These are phyloP conservation scores for Craniophora ligustri DNA, from an alignment of 2,888 invertebrate genomes.

Conservation along the genomic window DNA sequence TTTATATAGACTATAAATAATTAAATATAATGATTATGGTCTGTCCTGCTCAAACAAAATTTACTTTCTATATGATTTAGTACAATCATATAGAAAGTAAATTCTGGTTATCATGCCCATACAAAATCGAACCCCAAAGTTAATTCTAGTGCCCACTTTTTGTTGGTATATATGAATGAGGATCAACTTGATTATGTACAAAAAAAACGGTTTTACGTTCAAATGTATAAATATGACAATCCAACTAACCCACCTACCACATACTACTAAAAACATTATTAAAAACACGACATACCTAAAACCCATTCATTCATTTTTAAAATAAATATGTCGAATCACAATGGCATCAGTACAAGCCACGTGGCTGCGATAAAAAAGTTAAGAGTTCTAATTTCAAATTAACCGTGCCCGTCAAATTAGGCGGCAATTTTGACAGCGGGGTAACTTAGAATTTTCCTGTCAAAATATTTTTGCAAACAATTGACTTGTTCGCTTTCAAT, in stretches of 20 bases:
- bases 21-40: no score
- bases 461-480: conserved; percentile 88
- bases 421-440: conserved; percentile 81
- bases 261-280: neutral
- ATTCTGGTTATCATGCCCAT: no score
- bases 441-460: conserved; percentile 83
- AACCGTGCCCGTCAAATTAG: conserved; percentile 78
- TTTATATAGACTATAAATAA: no score
- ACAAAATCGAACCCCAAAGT: conserved; percentile 31
- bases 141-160: conserved; percentile 35
- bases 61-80: no score
- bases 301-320: no score
- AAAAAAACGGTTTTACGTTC: conserved; percentile 21
- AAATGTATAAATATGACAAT: conserved; percentile 12
- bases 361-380: conserved; percentile 84
- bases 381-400: conserved; percentile 82
- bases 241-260: neutral
- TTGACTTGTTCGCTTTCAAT: conserved; percentile 68
- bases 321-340: conserved; percentile 36
- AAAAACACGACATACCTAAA: neutral
- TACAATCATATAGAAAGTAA: no score
- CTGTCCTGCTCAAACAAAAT: no score
- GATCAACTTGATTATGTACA: conserved; percentile 52
- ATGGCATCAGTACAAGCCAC: conserved; percentile 68
- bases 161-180: conserved; percentile 50